Conservation (phyloP, 2,888 invertebrate species). For the Capitulum mitella region DNA sequence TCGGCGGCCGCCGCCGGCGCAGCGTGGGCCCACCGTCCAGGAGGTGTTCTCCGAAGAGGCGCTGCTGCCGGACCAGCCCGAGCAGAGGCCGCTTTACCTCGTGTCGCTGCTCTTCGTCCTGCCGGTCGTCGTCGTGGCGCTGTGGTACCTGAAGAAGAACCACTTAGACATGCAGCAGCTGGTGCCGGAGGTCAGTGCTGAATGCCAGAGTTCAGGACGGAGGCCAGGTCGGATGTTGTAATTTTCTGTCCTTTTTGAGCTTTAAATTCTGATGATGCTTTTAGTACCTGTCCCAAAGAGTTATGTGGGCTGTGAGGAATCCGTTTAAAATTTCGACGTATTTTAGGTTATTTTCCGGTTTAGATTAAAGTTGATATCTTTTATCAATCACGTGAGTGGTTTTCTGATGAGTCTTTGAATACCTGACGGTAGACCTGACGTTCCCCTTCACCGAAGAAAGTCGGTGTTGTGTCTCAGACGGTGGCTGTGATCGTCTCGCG, state of each 20-base stretch:
- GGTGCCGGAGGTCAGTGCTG: background rate
- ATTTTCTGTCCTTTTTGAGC: too few species aligned
- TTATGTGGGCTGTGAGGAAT: background rate
- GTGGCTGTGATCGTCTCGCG: background rate
- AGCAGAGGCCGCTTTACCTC: background rate
- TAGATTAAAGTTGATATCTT: background rate
- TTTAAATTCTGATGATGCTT: background rate
- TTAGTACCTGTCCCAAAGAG: background rate
- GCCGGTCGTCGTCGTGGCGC: conserved; percentile 1
- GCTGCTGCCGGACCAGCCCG: background rate
- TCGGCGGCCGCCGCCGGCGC: background rate
- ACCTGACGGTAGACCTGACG: too few species aligned
- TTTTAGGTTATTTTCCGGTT: background rate
- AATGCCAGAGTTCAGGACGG: background rate
- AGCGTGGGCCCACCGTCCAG: background rate
- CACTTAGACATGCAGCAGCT: background rate
- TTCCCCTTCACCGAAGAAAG: too few species aligned
- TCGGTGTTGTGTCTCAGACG: too few species aligned
- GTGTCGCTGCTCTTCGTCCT: conserved; percentile 23
- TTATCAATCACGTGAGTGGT: too few species aligned
- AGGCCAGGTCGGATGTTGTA: background rate
- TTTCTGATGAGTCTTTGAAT: too few species aligned
- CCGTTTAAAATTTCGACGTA: background rate
- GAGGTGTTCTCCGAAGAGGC: background rate
- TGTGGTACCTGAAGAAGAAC: conserved; percentile 18